Evolutionary conservation across 2,888 invertebrate genomes (phyloP), one percentile per base, ranked within the genome.

Genomic region (Cosmorhoe ocellata): DNA sequence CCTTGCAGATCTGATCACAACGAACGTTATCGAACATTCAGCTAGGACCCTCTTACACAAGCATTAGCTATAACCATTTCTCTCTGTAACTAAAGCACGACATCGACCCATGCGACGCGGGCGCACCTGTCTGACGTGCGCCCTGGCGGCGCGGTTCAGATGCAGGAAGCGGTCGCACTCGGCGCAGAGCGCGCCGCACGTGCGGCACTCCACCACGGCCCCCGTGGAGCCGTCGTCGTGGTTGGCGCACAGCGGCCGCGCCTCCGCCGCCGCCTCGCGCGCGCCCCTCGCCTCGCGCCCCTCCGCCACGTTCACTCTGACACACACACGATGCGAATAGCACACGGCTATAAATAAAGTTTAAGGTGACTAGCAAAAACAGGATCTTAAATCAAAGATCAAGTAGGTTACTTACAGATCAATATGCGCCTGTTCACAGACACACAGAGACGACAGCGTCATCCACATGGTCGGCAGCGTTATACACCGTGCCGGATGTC

Each of bases 91-190:
- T n/a, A n/a, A n/a, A n/a, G n/a, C n/a, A n/a, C n/a, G n/a, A n/a
- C n/a, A n/a, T n/a, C n/a, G n/a, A n/a, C n/a, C n/a, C n/a, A n/a
- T n/a, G n/a, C n/a, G n/a, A n/a, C n/a, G n/a, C n/a, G n/a, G n/a
- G 4, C 18, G 18, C 18, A 93, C 94, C 91, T 96, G 96, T 80
- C 98, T 87, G 59, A 95, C 94, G 79, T 99, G 99, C 55, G 93
- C 92, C 49, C 97, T 92, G 1, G 97, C 97, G 68, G 95, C 93
- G 40, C 97, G 92, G 75, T 97, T 97, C 45, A 99, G 92, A 85
- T 99, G 99, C 52, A 99, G 90, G 76, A 98, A 97, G 44, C 98
- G 92, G 84, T 99, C 99, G 80, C 99, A 99, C 76, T 99, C 99
- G 0, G 95, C 95, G 80, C 99, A 99, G 26, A 99, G 91, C 56